phyloP scores from a whole-genome alignment of 2,888 invertebrate genomes.

The Parnassius smintheus region DNA sequence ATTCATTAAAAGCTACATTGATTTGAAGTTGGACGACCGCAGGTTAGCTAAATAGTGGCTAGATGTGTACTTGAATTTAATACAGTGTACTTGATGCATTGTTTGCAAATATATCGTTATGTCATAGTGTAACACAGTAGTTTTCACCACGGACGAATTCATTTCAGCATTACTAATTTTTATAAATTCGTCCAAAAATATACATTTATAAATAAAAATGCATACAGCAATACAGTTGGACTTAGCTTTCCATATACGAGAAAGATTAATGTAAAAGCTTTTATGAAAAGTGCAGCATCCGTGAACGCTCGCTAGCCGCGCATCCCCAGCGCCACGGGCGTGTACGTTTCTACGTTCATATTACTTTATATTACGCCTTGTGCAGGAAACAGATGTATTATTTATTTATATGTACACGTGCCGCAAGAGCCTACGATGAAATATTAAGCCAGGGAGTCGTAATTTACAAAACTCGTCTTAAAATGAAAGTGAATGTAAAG shows the following conservation, averaged over 20 bases:
- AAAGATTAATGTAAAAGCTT: conserved; percentile 27
- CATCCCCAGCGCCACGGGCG: conserved; percentile 9
- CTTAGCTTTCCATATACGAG: conserved; percentile 15
- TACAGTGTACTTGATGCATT: too few species aligned
- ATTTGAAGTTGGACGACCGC: too few species aligned
- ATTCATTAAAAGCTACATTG: too few species aligned
- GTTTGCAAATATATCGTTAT: too few species aligned
- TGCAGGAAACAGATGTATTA: conserved; percentile 30
- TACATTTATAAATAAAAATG: conserved; percentile 9
- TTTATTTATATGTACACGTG: conserved; percentile 35
- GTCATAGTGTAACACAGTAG: too few species aligned
- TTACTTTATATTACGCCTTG: conserved; percentile 17
- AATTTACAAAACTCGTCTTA: conserved; percentile 24
- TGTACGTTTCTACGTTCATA: conserved; percentile 13
- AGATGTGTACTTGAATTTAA: too few species aligned
- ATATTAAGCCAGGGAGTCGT: conserved; percentile 32
- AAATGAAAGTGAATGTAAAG: conserved; percentile 22
- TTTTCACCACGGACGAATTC: too few species aligned
- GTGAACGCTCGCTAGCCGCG: conserved; percentile 19
- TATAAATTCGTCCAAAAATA: too few species aligned
- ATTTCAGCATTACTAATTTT: too few species aligned
- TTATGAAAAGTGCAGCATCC: conserved; percentile 24
- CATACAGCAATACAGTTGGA: conserved; percentile 13
- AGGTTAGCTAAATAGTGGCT: too few species aligned
- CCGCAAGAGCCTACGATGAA: conserved; percentile 36